A percentile compares a stretch with the other conserved stretches of the same genome.
Conservation (phyloP, 2,113 vertebrate species). For the Callipepla californica region DNA sequence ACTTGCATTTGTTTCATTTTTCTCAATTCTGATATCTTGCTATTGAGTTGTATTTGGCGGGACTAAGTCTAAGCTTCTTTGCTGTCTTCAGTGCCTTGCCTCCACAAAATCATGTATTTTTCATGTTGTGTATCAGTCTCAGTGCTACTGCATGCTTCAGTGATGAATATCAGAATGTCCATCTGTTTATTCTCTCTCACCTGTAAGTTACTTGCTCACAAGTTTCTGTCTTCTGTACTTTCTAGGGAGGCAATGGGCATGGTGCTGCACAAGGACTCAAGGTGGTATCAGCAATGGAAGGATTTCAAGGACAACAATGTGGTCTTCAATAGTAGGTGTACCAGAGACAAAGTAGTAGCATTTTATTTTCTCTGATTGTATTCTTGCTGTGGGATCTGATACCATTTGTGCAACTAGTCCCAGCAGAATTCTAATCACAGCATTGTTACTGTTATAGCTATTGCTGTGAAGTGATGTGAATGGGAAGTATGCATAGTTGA, state of each 20-base stretch:
- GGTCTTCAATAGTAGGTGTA: constrained; percentile 93
- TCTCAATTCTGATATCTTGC: not conserved
- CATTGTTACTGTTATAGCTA: not conserved
- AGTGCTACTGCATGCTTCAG: rapidly evolving
- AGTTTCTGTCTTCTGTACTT: not conserved
- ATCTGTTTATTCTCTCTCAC: rapidly evolving
- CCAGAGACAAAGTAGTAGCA: not conserved
- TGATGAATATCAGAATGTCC: not conserved
- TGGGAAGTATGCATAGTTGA: not conserved
- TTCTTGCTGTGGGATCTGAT: not conserved
- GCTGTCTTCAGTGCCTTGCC: not conserved
- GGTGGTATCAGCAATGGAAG: constrained; percentile 98
- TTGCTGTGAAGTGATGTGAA: not conserved
- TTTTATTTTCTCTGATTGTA: not conserved
- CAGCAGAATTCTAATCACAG: not conserved
- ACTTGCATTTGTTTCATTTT: not conserved
- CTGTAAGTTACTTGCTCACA: not conserved
- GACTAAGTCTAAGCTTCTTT: not conserved
- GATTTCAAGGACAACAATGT: constrained; percentile 98
- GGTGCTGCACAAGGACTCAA: constrained; percentile 96
- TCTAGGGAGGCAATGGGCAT: constrained; percentile 92
- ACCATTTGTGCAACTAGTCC: not conserved
- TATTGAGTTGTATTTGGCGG: not conserved
- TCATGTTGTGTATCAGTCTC: not conserved
- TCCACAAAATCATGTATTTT: rapidly evolving